phyloP scores from a whole-genome alignment of 1,140 invertebrate genomes.

The Diorhabda sublineata region DNA sequence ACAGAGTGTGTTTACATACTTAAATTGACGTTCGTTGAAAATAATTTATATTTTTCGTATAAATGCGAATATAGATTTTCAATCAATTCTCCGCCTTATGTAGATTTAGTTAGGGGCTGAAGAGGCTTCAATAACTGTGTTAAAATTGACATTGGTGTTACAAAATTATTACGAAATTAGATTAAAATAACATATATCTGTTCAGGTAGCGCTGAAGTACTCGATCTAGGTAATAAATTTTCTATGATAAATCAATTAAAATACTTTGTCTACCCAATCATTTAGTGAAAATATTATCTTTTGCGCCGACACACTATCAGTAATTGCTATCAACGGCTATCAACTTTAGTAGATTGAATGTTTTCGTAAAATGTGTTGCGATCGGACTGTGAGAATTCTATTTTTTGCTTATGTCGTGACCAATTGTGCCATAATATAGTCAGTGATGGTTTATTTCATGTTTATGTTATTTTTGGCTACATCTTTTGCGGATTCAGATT shows the following conservation, averaged over 20 bases:
- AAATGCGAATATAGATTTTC: background rate
- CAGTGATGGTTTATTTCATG: conserved; percentile 24
- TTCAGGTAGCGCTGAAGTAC: background rate
- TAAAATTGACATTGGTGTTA: background rate
- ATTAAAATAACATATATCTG: background rate
- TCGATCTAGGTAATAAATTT: conserved; percentile 6
- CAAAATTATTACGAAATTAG: background rate
- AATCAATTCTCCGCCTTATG: background rate
- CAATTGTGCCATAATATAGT: conserved; percentile 3
- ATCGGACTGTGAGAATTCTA: conserved; percentile 18
- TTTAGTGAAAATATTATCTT: conserved; percentile 18
- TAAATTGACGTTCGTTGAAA: background rate
- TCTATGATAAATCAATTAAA: conserved; percentile 19
- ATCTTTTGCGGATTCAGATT: conserved; percentile 9
- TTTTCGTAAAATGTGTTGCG: conserved; percentile 31
- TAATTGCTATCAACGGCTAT: conserved; percentile 36
- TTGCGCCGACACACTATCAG: conserved; percentile 28
- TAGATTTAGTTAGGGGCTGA: background rate
- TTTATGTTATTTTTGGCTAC: conserved; percentile 14
- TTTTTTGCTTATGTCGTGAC: conserved; percentile 11
- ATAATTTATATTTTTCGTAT: background rate
- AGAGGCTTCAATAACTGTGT: background rate
- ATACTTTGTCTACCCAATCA: conserved; percentile 15
- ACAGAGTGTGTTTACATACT: background rate
- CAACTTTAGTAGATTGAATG: conserved; percentile 29